Conservation (phyloP, 2,797 vertebrate species). For the Hyperoplus immaculatus region DNA sequence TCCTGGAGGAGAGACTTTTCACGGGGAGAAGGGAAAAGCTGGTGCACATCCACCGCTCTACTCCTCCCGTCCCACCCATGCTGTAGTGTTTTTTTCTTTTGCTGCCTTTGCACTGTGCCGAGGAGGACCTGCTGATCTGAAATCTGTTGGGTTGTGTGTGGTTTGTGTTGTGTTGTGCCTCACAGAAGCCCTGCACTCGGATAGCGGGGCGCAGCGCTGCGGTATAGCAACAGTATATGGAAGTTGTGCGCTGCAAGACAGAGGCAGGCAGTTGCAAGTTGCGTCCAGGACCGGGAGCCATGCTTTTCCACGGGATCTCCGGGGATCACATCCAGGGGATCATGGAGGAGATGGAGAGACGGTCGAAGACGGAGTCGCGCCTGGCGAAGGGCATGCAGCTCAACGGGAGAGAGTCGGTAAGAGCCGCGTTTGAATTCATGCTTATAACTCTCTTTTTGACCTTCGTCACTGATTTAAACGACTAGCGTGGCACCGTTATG, state of each 20-base stretch:
- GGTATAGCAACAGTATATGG: conserved; percentile 88
- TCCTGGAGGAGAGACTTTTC: conserved; percentile 69
- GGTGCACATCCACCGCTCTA: conserved; percentile 51
- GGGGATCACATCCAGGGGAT: conserved; percentile 99
- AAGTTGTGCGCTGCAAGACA: conserved; percentile 98
- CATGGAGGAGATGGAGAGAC: conserved; percentile 99
- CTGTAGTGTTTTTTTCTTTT: conserved; percentile 56
- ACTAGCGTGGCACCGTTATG: not conserved
- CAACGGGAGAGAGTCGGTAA: conserved; percentile 98
- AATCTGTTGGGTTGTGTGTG: conserved; percentile 51
- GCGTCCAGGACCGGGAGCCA: conserved; percentile 98
- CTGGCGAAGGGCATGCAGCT: conserved; percentile 95
- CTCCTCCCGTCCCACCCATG: conserved; percentile 68
- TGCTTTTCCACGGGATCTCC: conserved; percentile 99
- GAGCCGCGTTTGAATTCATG: conserved; percentile 25
- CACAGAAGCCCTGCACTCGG: conserved; percentile 87
- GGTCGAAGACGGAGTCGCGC: conserved; percentile 95
- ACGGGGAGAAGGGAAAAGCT: conserved; percentile 68
- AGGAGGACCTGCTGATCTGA: conserved; percentile 61
- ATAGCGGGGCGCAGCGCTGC: conserved; percentile 85
- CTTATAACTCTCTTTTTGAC: not conserved
- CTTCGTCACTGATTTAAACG: not conserved
- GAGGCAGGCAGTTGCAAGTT: conserved; percentile 97
- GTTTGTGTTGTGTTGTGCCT: conserved; percentile 58
- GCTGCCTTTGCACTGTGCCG: conserved; percentile 48